Conservation (phyloP, 2,797 vertebrate genomes). For the Coreius guichenoti region DNA sequence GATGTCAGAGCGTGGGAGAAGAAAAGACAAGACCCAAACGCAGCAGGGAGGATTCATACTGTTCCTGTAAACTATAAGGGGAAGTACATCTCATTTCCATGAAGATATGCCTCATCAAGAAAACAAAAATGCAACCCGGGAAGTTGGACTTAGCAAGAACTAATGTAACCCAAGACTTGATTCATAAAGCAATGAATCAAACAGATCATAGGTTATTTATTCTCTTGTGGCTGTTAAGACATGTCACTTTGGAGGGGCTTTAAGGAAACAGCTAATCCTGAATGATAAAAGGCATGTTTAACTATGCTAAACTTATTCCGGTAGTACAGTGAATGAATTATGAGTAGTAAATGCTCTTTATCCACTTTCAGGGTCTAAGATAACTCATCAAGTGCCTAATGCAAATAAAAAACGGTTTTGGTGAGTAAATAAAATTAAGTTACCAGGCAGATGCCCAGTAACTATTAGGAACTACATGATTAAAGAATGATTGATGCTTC, state of each 20-base stretch:
- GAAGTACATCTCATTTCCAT: constrained; percentile 34
- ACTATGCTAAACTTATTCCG: neutral
- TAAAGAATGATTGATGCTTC: neutral
- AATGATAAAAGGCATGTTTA: neutral
- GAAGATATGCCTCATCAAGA: constrained; percentile 27
- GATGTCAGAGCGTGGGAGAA: constrained; percentile 27
- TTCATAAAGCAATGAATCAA: constrained; percentile 31
- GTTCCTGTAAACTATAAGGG: constrained; percentile 14
- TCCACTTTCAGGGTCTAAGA: neutral
- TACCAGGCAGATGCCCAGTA: too few relatives aligned
- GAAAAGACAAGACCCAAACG: neutral
- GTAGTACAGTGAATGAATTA: neutral
- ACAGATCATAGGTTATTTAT: constrained; percentile 20
- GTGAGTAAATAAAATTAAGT: neutral
- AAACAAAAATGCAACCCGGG: neutral
- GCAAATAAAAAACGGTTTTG: neutral
- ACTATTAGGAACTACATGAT: neutral
- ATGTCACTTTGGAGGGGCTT: constrained; percentile 6
- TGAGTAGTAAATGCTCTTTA: neutral
- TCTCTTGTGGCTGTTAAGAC: constrained; percentile 16
- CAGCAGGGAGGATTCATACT: neutral
- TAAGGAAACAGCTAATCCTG: neutral
- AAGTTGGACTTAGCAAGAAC: constrained; percentile 4
- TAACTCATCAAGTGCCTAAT: neutral
- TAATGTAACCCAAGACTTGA: constrained; percentile 1